These are phyloP conservation scores for Pseudoatta argentina DNA, from an alignment of 1,140 invertebrate genomes.

Conservation along the genomic window DNA sequence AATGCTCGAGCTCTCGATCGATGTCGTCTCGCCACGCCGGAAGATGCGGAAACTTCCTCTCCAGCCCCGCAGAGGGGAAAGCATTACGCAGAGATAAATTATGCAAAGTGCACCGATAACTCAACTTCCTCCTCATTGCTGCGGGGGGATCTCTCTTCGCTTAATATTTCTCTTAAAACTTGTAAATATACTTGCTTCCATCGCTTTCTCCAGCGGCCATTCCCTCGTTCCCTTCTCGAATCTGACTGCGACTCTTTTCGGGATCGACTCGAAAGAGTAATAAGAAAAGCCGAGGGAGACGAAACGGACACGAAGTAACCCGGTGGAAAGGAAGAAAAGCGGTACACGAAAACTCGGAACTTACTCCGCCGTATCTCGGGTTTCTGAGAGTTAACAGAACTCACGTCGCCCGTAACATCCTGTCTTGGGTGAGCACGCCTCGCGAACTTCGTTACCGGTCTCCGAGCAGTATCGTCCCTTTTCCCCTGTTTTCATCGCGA, in stretches of 20 bases:
- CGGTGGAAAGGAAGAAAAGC: constrained; percentile 22
- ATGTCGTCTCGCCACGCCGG: constrained; percentile 15
- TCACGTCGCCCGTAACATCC: constrained; percentile 57
- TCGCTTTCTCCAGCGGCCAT: constrained; percentile 9
- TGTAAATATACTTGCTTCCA: constrained; percentile 45
- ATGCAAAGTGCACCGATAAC: constrained; percentile 83
- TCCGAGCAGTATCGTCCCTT: constrained; percentile 30
- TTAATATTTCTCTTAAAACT: constrained; percentile 79
- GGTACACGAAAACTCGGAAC: constrained; percentile 48
- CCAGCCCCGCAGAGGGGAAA: constrained; percentile 17
- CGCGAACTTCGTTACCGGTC: constrained; percentile 41
- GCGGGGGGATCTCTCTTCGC: neutral
- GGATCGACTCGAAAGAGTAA: constrained; percentile 56
- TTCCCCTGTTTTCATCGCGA: constrained; percentile 46
- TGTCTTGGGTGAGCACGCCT: constrained; percentile 32
- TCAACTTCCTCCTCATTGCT: constrained; percentile 68
- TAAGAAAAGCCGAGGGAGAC: constrained; percentile 49
- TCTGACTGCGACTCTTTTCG: constrained; percentile 39
- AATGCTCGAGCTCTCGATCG: constrained; percentile 39
- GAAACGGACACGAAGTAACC: constrained; percentile 28
- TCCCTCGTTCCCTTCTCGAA: constrained; percentile 64
- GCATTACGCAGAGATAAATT: constrained; percentile 75
- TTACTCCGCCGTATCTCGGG: constrained; percentile 7
- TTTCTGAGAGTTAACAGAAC: constrained; percentile 57
- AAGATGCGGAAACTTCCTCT: constrained; percentile 10